phyloP scores from a whole-genome alignment of 1,140 invertebrate species.

The Coenobita brevimanus region DNA sequence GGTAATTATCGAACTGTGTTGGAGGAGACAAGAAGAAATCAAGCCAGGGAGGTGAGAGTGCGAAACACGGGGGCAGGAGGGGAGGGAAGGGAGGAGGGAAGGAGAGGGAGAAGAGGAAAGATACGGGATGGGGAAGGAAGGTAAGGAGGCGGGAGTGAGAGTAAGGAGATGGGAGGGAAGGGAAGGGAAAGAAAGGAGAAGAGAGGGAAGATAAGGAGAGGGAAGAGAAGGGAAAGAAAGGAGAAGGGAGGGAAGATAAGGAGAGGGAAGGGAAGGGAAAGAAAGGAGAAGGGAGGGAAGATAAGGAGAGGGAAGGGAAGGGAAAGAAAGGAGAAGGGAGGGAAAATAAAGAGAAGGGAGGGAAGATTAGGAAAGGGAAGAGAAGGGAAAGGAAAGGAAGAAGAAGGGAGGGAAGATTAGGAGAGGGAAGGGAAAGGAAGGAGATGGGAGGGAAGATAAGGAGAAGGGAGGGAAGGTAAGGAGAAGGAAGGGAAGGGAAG shows the following conservation, averaged over 20 bases:
- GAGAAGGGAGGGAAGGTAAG: not conserved
- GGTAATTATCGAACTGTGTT: not conserved
- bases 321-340: not conserved
- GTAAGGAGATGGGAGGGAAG: not conserved
- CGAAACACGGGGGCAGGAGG: not conserved
- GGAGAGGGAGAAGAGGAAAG: not conserved
- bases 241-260: not conserved
- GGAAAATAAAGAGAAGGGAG: not conserved
- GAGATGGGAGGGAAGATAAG: constrained; percentile 2
- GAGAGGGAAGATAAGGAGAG: not conserved
- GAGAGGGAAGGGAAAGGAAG: not conserved
- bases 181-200: not conserved
- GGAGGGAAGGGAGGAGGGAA: not conserved
- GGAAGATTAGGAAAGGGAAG: not conserved
- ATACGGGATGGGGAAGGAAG: not conserved
- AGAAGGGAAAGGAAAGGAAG: not conserved
- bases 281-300: not conserved
- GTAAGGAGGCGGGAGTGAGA: not conserved
- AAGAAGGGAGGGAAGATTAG: not conserved
- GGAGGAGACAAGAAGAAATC: not conserved
- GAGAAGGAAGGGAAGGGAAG: not conserved
- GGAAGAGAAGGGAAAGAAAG: no score
- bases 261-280: not conserved
- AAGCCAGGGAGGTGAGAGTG: no score
- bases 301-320: not conserved